A percentile compares a stretch with the other conserved stretches of the same genome.
These are phyloP conservation scores for Andricus curvator DNA, from an alignment of 2,888 invertebrate genomes.

Conservation along the genomic window DNA sequence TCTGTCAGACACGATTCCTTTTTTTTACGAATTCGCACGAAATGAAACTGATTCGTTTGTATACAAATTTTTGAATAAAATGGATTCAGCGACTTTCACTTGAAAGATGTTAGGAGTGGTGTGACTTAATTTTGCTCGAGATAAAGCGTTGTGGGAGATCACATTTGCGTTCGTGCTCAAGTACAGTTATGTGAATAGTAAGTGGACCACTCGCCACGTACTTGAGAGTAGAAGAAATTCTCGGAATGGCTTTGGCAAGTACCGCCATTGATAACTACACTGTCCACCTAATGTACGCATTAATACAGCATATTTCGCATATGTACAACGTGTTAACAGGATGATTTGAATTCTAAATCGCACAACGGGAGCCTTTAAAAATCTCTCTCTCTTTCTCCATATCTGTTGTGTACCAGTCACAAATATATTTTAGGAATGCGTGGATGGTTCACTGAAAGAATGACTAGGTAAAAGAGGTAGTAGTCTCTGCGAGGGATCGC, in stretches of 20 bases:
- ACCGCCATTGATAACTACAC: slow-evolving; percentile 45
- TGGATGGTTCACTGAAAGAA: not conserved
- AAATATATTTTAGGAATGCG: not conserved
- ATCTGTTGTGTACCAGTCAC: not conserved
- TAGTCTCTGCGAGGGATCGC: not conserved
- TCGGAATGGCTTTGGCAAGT: slow-evolving; percentile 59
- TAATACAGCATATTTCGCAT: slow-evolving; percentile 28
- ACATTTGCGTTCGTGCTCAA: slow-evolving; percentile 22
- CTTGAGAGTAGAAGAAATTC: slow-evolving; percentile 53
- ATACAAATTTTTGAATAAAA: not conserved
- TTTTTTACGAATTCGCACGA: not conserved
- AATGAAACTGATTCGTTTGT: not conserved
- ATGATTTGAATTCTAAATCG: slow-evolving; percentile 33
- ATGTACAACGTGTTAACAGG: slow-evolving; percentile 29
- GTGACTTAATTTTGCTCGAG: slow-evolving; percentile 23
- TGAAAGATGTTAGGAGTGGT: not conserved
- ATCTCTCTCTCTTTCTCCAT: not conserved
- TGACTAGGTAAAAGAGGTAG: not conserved
- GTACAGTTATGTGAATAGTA: slow-evolving; percentile 55
- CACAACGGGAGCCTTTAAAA: not conserved
- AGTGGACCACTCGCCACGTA: slow-evolving; percentile 52
- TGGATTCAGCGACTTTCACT: no score
- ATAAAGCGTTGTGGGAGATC: slow-evolving; percentile 22
- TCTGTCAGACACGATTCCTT: no score
- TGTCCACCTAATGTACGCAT: slow-evolving; percentile 32